Evolutionary conservation across 2,113 vertebrate species (phyloP).

Genomic region (Poicephalus gulielmi): DNA sequence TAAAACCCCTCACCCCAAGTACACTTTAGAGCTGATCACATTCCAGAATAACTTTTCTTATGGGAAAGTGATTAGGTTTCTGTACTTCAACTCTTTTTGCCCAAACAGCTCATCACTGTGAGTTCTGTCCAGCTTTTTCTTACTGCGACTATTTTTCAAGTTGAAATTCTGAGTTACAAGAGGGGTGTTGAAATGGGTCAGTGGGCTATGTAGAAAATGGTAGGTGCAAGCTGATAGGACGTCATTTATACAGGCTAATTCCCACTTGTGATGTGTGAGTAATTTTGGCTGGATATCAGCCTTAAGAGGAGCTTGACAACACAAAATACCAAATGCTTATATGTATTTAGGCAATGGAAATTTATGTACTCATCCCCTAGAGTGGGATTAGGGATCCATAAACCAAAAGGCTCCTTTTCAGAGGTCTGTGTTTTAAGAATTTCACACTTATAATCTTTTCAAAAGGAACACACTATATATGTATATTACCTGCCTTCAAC

Average conservation of each 20-base stretch:
- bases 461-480: neutral
- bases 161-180: neutral
- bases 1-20: neutral
- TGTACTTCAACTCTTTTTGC: neutral
- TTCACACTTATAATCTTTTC: neutral
- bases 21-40: neutral
- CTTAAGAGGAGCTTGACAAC: neutral
- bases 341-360: neutral
- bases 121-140: neutral
- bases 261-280: neutral
- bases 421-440: neutral
- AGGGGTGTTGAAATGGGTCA: accelerated
- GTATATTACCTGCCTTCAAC: neutral
- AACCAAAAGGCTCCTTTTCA: neutral
- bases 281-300: neutral
- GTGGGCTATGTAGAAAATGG: neutral
- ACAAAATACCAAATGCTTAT: neutral
- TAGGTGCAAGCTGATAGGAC: neutral
- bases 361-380: neutral
- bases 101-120: neutral
- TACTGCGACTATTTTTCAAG: neutral
- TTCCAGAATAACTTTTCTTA: neutral
- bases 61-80: neutral
- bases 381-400: neutral
- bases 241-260: neutral